Evolutionary conservation across 2,797 vertebrate genomes (phyloP).

Genomic region (Hippoglossus hippoglossus): DNA sequence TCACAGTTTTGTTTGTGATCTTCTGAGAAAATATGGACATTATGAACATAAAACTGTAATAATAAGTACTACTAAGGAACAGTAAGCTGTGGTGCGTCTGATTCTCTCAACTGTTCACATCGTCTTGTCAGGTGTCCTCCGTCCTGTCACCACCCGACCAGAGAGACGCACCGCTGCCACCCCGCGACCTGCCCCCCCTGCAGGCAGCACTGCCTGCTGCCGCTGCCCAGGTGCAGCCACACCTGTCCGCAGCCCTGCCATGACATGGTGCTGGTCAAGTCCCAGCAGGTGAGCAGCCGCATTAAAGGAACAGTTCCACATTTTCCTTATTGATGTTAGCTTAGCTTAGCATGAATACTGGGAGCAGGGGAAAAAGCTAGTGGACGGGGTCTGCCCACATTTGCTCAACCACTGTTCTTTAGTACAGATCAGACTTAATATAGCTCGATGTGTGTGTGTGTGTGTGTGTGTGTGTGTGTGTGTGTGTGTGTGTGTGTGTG

Average conservation of each 20-base stretch:
- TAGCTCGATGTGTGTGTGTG: background rate
- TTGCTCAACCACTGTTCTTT: too few species aligned
- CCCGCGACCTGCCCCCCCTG: slow-evolving; percentile 90
- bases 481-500: slow-evolving; percentile 14
- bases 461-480: slow-evolving; percentile 8
- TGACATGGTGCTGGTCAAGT: slow-evolving; percentile 89
- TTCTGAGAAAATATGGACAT: too few species aligned
- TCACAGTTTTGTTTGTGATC: too few species aligned
- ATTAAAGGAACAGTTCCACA: background rate
- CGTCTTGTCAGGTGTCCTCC: slow-evolving; percentile 82
- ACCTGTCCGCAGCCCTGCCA: slow-evolving; percentile 90
- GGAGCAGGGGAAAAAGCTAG: background rate
- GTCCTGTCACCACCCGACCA: slow-evolving; percentile 90
- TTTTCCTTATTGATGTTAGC: background rate
- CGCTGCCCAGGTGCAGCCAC: slow-evolving; percentile 84
- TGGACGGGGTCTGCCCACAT: background rate
- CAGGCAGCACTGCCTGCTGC: slow-evolving; percentile 86
- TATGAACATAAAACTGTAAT: background rate
- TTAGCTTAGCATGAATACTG: background rate
- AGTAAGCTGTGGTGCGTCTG: background rate
- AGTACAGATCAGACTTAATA: too few species aligned
- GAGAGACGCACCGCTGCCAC: slow-evolving; percentile 92
- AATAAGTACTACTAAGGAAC: too few species aligned
- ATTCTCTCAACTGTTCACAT: too few species aligned
- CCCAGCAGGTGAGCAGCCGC: slow-evolving; percentile 50